Evolutionary conservation across 2,797 vertebrate genomes (phyloP), one percentile per base, ranked within the genome.

Genomic region (Emydoidea blandingii): DNA sequence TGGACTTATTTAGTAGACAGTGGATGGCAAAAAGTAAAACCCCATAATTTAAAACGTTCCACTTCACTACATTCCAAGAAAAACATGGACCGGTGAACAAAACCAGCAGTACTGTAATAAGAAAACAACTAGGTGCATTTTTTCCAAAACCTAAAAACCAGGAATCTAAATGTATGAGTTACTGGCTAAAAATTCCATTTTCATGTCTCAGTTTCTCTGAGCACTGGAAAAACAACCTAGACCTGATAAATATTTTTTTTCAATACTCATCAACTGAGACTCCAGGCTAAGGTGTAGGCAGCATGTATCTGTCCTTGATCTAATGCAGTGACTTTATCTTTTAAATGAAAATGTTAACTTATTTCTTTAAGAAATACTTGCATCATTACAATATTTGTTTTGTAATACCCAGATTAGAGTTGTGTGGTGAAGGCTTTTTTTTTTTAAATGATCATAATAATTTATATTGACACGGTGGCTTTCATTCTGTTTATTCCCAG

Each of bases 41-140:
- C 97, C 96, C 90, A 53, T 98, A 98, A 98, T 98, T 98, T 98
- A 98, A 98, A 98, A 98, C 98, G 98, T 98, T 98, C 98, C 95
- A 96, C 94, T 93, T 93, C 76, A 95, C 97, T 98, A 90, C 97
- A 97, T 96, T 98, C 98, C 98, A 98, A 98, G 97, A 98, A 98
- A 98, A 98, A 98, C 98, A 98, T 5, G 93, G 96, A 98, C 96
- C 93, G 84, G 97, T 97, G 98, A 98, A 98, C 97, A 98, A 98
- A 98, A 97, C 97, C 98, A 98, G 98, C 97, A 98, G 97, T 98
- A 98, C 98, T 98, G 97, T 98, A 98, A 98, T 98, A 98, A 97
- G 98, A 98, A 98, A 98, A 98, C 98, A 98, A 98, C 97, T 98
- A 98, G 97, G 97, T 98, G 97, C 97, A 98, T 98, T 98, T 98